phyloP scores from a whole-genome alignment of 1,140 invertebrate species.

The Trichoplusia ni region DNA sequence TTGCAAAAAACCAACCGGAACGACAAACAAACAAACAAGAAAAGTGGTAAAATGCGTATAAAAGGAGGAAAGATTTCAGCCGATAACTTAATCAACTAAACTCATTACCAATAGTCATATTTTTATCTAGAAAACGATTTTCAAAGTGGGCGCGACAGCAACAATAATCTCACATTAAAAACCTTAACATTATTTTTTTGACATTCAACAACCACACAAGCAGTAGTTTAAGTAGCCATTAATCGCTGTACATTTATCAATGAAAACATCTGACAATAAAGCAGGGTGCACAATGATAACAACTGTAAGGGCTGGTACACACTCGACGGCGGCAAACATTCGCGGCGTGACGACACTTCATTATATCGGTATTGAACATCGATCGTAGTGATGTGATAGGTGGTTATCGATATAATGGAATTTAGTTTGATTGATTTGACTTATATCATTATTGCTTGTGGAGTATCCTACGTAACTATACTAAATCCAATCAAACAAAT shows the following conservation, averaged over 20 bases:
- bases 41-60: neutral
- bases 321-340: constrained; percentile 36
- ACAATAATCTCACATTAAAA: too few relatives aligned
- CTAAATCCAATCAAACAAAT: too few relatives aligned
- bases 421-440: neutral
- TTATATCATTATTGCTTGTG: neutral
- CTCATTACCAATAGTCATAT: too few relatives aligned
- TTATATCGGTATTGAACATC: constrained; percentile 59
- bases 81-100: too few relatives aligned
- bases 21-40: too few relatives aligned
- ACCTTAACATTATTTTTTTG: too few relatives aligned
- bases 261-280: constrained; percentile 27
- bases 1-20: too few relatives aligned
- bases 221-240: constrained; percentile 7
- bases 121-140: too few relatives aligned
- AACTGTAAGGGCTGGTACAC: constrained; percentile 46
- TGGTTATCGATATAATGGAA: constrained; percentile 11
- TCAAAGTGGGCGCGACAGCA: too few relatives aligned
- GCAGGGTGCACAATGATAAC: constrained; percentile 35
- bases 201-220: neutral
- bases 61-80: too few relatives aligned
- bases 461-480: too few relatives aligned
- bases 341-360: constrained; percentile 65
- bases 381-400: constrained; percentile 31
- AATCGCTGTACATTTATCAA: constrained; percentile 6